phyloP scores from a whole-genome alignment of 1,140 invertebrate genomes.

The Rhyzopertha dominica region DNA sequence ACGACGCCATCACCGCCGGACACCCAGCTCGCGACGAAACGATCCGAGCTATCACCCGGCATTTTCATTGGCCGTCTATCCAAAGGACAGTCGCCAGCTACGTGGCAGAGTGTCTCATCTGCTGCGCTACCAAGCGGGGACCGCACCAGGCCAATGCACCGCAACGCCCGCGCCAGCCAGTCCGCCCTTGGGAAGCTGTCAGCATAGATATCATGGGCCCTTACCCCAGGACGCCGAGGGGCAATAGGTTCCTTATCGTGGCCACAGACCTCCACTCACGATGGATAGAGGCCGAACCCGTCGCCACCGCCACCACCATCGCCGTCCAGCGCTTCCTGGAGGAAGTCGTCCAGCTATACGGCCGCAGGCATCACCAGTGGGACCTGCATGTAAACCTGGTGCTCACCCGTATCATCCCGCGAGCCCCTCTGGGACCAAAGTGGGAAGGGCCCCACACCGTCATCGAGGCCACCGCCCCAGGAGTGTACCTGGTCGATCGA shows the following conservation, averaged over 20 bases:
- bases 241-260: constrained; percentile 2
- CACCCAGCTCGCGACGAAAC: too few species aligned
- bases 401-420: too few species aligned
- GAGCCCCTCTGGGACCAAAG: too few species aligned
- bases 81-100: background rate
- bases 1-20: background rate
- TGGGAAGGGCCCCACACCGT: too few species aligned
- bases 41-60: background rate
- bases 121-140: background rate
- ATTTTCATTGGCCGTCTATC: background rate
- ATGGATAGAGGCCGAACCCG: constrained; percentile 10
- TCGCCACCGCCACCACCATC: too few species aligned
- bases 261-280: constrained; percentile 7
- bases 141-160: background rate
- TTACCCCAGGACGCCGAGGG: background rate
- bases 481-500: too few species aligned
- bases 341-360: too few species aligned
- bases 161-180: constrained; percentile 2
- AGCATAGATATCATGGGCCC: constrained; percentile 1
- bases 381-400: too few species aligned
- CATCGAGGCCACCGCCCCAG: too few species aligned
- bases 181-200: background rate
- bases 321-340: too few species aligned
- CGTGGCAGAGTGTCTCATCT: constrained; percentile 6
- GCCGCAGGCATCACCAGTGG: too few species aligned